Evolutionary conservation across 2,113 vertebrate genomes (phyloP), one percentile per base, ranked within the genome.

Genomic region (Pluvialis apricaria): DNA sequence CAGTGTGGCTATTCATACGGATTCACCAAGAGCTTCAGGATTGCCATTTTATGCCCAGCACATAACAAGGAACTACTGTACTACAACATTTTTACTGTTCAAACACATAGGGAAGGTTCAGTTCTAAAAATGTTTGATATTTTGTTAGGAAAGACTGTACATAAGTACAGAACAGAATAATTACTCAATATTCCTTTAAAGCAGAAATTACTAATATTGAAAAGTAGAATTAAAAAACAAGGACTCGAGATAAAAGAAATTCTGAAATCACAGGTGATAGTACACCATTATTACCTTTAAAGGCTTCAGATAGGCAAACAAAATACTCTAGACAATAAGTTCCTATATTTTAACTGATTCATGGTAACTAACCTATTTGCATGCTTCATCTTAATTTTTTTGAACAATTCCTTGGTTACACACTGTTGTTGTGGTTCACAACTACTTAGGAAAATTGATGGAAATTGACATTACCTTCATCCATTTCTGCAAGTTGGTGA

Each of bases 401-500:
- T 57, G 2, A 45, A 51, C 24, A 79, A 73, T 71, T 72, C 32
- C 68, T 76, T 85, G 14, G 6, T 60, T 81, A 80, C 24, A 79
- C 25, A 24, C 21, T 64, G 42, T 47, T 72, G n/a, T 15, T 28
- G 61, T 52, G 42, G 40, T 51, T 82, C 52, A 51, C 13, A 86
- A 34, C 13, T 42, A 28, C 10, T 20, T 40, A 81, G 32, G 47
- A 40, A 82, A 54, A 73, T 5, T 40, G 29, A 70, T 18, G 44
- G 82, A 78, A 68, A 91, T 34, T 55, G 21, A 66, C 1, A 5
- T 83, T 98, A 99, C 98, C 98, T 98, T 97, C 82, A 90, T 97
- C 97, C 96, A 98, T 98, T 96, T 98, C 96, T 60, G 97, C 97
- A 84, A 98, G 91, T 95, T 98, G 97, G 77, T 95, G 88, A 97